Evolutionary conservation across 2,113 vertebrate genomes (phyloP).

Genomic region (Xenopus tropicalis): UCB_Xtro_10.0 CM004445.2:107075001-107075500

Average conservation of each 20-base stretch:
- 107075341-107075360: constrained; percentile 45
- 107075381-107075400: background rate
- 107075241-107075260: constrained; percentile 33
- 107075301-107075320: background rate
- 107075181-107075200: constrained; percentile 52
- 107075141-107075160: constrained; percentile 61
- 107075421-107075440: constrained; percentile 36
- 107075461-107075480: constrained; percentile 41
- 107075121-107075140: constrained; percentile 32
- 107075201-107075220: constrained; percentile 58
- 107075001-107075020: too few species aligned
- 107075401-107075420: constrained; percentile 48
- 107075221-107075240: constrained; percentile 60
- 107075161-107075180: constrained; percentile 50
- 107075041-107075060: background rate
- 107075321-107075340: constrained; percentile 40
- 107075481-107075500: background rate
- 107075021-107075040: too few species aligned
- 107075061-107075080: constrained; percentile 68
- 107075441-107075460: constrained; percentile 22
- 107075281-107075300: constrained; percentile 45
- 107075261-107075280: constrained; percentile 60
- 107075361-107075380: constrained; percentile 26
- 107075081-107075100: constrained; percentile 56
- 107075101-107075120: constrained; percentile 48